Evolutionary conservation across 2,797 vertebrate genomes (phyloP).

Genomic region (Bryconaethiops microstoma): DNA sequence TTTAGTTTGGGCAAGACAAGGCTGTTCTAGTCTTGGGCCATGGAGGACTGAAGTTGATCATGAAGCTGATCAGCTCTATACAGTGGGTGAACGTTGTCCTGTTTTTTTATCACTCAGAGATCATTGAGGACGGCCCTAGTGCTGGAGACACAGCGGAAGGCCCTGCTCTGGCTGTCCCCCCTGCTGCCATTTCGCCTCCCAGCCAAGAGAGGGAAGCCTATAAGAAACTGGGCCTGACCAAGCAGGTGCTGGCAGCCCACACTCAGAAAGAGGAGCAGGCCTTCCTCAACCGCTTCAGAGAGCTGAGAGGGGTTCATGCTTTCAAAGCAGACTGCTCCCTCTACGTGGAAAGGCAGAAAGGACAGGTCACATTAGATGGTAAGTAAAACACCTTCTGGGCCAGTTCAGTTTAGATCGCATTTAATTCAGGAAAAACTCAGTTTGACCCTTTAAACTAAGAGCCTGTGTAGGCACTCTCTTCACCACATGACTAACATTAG

Average conservation of each 20-base stretch:
- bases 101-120: slow-evolving; percentile 75
- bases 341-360: slow-evolving; percentile 74
- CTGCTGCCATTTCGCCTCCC: slow-evolving; percentile 34
- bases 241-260: slow-evolving; percentile 76
- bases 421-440: background rate
- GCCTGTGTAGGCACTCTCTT: too few relatives aligned
- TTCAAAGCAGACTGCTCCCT: slow-evolving; percentile 84
- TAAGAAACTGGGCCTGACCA: slow-evolving; percentile 74
- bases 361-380: slow-evolving; percentile 65
- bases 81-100: background rate
- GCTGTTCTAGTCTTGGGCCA: too few relatives aligned
- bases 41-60: too few relatives aligned
- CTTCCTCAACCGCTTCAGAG: slow-evolving; percentile 78
- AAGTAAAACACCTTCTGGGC: background rate
- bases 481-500: background rate
- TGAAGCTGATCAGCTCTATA: too few relatives aligned
- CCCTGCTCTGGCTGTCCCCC: slow-evolving; percentile 61
- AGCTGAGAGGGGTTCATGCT: slow-evolving; percentile 71
- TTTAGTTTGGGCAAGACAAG: too few relatives aligned
- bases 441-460: too few relatives aligned
- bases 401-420: background rate
- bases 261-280: slow-evolving; percentile 80
- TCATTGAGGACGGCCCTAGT: slow-evolving; percentile 81
- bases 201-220: slow-evolving; percentile 49
- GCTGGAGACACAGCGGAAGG: slow-evolving; percentile 76